phyloP scores from a whole-genome alignment of 2,888 invertebrate genomes.

The Noctua janthina region DNA sequence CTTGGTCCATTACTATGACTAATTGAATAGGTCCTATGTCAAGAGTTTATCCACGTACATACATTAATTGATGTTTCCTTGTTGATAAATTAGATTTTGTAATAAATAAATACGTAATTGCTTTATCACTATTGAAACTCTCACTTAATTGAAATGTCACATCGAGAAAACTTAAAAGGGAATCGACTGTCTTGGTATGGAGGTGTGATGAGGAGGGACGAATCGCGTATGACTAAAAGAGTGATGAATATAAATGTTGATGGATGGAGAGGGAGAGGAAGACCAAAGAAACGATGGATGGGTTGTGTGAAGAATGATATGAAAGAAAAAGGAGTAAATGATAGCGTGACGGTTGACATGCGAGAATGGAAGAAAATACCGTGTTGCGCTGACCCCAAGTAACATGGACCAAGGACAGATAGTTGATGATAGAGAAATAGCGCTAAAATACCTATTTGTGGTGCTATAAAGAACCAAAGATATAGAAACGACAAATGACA shows the following conservation, averaged over 20 bases:
- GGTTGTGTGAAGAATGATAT: not conserved
- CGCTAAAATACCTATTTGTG: too few species aligned
- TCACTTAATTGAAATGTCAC: not conserved
- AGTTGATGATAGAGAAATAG: not conserved
- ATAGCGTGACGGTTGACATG: too few species aligned
- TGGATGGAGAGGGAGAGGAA: not conserved
- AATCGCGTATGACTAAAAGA: not conserved
- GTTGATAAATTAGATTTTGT: not conserved
- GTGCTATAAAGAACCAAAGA: too few species aligned
- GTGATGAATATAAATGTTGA: not conserved
- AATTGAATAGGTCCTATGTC: not conserved
- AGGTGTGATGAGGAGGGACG: not conserved
- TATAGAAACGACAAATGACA: too few species aligned
- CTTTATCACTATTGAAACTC: not conserved
- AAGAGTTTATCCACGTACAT: not conserved
- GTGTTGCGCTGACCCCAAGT: too few species aligned
- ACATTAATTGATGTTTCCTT: slow-evolving; percentile 7
- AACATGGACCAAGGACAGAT: too few species aligned
- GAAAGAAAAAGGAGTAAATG: too few species aligned
- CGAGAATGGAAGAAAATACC: too few species aligned
- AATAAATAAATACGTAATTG: not conserved
- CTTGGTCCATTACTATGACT: not conserved
- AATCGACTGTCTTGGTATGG: not conserved
- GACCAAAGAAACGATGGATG: not conserved
- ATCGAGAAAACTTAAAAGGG: not conserved